Evolutionary conservation across 92 coral and sea anemone genomes (phyloP), one percentile per base, ranked within the genome.

Genomic region (Parazoanthus atlanticus): DNA sequence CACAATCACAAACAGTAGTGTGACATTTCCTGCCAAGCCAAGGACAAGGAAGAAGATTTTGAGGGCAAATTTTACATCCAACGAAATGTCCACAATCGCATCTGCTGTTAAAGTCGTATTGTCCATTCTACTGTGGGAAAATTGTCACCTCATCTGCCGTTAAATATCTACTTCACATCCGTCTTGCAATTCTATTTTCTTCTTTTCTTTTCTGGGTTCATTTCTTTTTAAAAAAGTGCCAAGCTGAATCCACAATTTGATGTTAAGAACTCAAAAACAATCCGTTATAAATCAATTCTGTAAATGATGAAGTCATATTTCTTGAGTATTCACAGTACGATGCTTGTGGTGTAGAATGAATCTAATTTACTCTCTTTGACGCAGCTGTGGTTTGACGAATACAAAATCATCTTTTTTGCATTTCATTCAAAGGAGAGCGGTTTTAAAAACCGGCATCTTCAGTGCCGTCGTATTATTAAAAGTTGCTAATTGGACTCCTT

Each of bases 1-100:
- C 13, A 30, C 32, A 29, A 84, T 78, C 15, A 84, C 78, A 41
- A 33, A 69, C 15, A 84, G 33, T 6, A 84, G 65, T 13, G 87
- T 21, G 30, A 32, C 23, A 41, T 84, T 84, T 9, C 87, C 87
- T 16, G 65, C 87, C 66, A 84, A 52, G 79, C 87, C 87, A 12
- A 84, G 87, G 8, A 71, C 54, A 71, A 84, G 78, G 25, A 84
- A 84, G 0, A 84, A 29, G 41, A 84, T 29, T 6, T 70, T 70
- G 7, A 84, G 78, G 1, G 78, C 21, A 28, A 69, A 56, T 33
- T 84, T 84, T 1, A 84, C 8, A 28, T 84, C 79, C 67, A 43
- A 67, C 21, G 78, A 41, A 84, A 84, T 84, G 38, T 34, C 76
- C 36, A 74, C 23, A 71, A 26, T 23, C 38, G 41, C 30, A 29